These are phyloP conservation scores for Drosophila fungiperda DNA, from an alignment of 2,888 invertebrate genomes.

Conservation along the genomic window DNA sequence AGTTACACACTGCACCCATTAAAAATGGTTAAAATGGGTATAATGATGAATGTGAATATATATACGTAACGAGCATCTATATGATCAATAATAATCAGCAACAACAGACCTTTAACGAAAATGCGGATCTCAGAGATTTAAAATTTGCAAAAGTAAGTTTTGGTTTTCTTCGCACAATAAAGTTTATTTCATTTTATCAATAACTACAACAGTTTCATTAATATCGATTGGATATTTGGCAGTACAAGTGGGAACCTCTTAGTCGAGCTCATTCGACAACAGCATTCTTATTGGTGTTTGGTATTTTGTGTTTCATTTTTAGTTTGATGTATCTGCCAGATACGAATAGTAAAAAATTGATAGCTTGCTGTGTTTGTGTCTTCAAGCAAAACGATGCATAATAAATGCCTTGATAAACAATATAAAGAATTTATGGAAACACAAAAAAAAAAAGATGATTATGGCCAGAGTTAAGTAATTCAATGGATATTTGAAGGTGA, in stretches of 20 bases:
- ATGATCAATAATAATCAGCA: neutral
- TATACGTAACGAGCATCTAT: neutral
- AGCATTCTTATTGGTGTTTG: neutral
- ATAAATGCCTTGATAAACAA: slow-evolving; percentile 73
- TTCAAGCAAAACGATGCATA: slow-evolving; percentile 74
- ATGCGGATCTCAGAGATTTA: rapidly evolving
- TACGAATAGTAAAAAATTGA: slow-evolving; percentile 71
- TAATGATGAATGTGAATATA: neutral
- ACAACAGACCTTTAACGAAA: neutral
- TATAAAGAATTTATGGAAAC: slow-evolving; percentile 58
- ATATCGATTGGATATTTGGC: neutral
- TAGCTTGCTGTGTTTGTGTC: slow-evolving; percentile 57
- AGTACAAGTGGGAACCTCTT: neutral
- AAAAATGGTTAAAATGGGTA: neutral
- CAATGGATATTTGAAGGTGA: neutral
- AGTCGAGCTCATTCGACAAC: neutral
- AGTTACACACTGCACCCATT: neutral
- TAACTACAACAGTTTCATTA: neutral
- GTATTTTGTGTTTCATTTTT: slow-evolving; percentile 31
- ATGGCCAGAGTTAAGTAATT: slow-evolving; percentile 7
- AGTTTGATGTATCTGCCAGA: slow-evolving; percentile 76
- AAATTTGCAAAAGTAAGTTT: neutral
- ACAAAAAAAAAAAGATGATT: slow-evolving; percentile 15
- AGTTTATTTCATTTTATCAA: neutral
- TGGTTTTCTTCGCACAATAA: neutral